phyloP scores from a whole-genome alignment of 2,113 vertebrate species.

The Diadophis punctatus region DNA sequence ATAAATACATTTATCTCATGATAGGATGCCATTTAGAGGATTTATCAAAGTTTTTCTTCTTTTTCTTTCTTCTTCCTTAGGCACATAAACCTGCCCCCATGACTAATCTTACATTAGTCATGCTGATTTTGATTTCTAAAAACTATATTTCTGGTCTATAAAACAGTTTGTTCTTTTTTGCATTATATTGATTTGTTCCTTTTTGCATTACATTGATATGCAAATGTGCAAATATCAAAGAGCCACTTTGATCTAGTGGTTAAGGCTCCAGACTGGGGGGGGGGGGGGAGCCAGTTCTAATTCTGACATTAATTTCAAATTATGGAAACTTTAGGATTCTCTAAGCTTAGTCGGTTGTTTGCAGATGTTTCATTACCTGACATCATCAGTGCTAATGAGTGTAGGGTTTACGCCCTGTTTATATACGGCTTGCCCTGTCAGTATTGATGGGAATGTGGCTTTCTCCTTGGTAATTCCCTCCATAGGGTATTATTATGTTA shows the following conservation, averaged over 20 bases:
- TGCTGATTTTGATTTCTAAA: background rate
- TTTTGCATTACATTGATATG: background rate
- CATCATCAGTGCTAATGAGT: background rate
- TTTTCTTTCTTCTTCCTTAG: background rate
- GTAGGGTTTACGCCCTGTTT: background rate
- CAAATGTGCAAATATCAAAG: background rate
- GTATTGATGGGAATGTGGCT: background rate
- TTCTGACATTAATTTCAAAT: background rate
- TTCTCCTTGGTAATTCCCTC: background rate
- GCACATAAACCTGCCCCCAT: background rate
- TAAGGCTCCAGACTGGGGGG: background rate
- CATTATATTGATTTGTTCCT: background rate
- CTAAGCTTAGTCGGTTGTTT: background rate
- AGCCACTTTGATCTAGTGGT: background rate
- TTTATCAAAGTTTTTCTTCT: background rate
- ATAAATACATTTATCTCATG: background rate
- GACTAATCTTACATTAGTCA: background rate
- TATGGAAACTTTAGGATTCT: background rate
- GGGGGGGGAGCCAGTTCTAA: background rate
- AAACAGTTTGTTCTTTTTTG: background rate
- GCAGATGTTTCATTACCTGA: background rate
- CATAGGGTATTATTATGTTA: background rate
- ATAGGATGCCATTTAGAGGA: background rate
- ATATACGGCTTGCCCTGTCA: background rate
- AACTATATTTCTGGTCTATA: background rate